phyloP scores from a whole-genome alignment of 2,797 vertebrate species.

The Bradypodion ventrale region DNA sequence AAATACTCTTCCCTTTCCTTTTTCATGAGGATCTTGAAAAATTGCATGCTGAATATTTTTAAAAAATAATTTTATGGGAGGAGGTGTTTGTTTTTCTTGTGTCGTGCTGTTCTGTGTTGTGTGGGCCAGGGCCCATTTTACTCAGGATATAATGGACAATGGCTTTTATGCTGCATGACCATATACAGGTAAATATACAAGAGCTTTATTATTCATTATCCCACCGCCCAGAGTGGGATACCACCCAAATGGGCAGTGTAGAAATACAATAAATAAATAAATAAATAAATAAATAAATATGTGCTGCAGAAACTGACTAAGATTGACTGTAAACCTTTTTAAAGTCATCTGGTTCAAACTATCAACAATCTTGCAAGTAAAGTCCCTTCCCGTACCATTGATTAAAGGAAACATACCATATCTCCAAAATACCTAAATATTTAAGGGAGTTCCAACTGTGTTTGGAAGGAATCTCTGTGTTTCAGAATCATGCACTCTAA shows the following conservation, averaged over 20 bases:
- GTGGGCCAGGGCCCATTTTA: not conserved
- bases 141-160: not conserved
- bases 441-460: not conserved
- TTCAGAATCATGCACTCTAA: not conserved
- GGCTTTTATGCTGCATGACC: not conserved
- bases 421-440: not conserved
- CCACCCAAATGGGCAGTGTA: too few relatives aligned
- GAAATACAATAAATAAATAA: too few relatives aligned
- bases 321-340: too few relatives aligned
- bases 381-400: not conserved
- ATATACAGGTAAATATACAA: not conserved
- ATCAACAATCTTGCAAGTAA: not conserved
- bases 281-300: too few relatives aligned
- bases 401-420: not conserved
- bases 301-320: not conserved
- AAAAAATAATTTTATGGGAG: too few relatives aligned
- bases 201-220: not conserved
- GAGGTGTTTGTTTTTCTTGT: too few relatives aligned
- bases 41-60: not conserved
- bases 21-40: not conserved
- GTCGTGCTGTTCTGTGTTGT: too few relatives aligned
- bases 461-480: not conserved
- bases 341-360: not conserved
- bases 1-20: not conserved
- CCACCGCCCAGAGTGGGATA: too few relatives aligned